Evolutionary conservation across 2,888 invertebrate species (phyloP).

Genomic region (Phyllotreta striolata): DNA sequence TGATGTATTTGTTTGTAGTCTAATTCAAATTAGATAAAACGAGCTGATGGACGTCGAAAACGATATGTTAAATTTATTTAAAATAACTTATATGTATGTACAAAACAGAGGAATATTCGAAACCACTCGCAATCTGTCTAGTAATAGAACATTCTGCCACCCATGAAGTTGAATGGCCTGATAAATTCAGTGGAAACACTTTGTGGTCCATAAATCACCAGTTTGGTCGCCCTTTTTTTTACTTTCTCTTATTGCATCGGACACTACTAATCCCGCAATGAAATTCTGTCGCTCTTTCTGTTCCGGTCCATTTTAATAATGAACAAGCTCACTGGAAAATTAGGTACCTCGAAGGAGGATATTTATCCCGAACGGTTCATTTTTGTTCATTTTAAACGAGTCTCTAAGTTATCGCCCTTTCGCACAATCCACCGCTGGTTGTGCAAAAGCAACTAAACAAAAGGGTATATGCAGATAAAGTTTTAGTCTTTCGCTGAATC

Average conservation of each 20-base stretch:
- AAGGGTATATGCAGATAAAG: no score
- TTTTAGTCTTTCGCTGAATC: background rate
- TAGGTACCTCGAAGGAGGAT: slow-evolving; percentile 1
- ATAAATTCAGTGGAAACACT: slow-evolving; percentile 36
- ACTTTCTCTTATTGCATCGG: slow-evolving; percentile 37
- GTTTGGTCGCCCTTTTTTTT: slow-evolving; percentile 37
- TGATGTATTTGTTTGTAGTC: slow-evolving; percentile 31
- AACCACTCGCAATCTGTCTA: slow-evolving; percentile 18
- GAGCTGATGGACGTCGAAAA: no score
- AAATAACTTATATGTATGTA: background rate
- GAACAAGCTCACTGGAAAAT: slow-evolving; percentile 28
- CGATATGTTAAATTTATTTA: no score
- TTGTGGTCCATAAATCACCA: slow-evolving; percentile 34
- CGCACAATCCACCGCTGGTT: no score
- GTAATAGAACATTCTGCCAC: slow-evolving; percentile 24
- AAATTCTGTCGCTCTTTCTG: slow-evolving; percentile 35
- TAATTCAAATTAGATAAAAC: background rate
- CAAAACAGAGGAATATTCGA: background rate
- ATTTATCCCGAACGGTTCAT: no score
- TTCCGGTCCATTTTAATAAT: slow-evolving; percentile 35
- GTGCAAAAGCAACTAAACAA: no score
- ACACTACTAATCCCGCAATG: slow-evolving; percentile 37
- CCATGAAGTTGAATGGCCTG: slow-evolving; percentile 26
- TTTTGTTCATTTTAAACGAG: no score
- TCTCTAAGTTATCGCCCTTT: no score